phyloP scores from a whole-genome alignment of 2,888 invertebrate species.

The Xestoiulus laeticollis region DNA sequence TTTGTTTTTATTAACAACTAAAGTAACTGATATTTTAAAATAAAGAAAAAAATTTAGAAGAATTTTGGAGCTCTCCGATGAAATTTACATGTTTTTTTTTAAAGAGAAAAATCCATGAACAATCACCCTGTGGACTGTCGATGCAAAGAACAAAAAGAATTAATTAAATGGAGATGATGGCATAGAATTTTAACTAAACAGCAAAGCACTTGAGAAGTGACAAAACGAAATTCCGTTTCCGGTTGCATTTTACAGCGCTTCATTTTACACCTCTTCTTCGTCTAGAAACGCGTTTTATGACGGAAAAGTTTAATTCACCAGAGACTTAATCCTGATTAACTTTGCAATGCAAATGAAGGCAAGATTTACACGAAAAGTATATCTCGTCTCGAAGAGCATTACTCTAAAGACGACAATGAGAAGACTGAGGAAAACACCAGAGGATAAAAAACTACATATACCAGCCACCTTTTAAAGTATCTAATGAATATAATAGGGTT shows the following conservation, averaged over 20 bases:
- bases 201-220: background rate
- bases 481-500: background rate
- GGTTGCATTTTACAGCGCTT: background rate
- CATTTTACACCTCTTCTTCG: slow-evolving; percentile 1
- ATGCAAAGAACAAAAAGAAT: background rate
- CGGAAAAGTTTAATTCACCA: slow-evolving; percentile 26
- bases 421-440: background rate
- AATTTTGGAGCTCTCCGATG: too few relatives aligned
- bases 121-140: background rate
- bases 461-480: background rate
- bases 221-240: slow-evolving; percentile 26
- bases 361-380: slow-evolving; percentile 12
- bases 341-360: slow-evolving; percentile 26
- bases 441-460: background rate
- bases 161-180: background rate
- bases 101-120: too few relatives aligned
- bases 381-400: slow-evolving; percentile 26
- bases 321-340: slow-evolving; percentile 26
- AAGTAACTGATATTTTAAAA: too few relatives aligned
- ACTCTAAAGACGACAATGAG: slow-evolving; percentile 26
- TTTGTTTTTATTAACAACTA: too few relatives aligned
- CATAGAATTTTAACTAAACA: background rate
- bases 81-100: too few relatives aligned
- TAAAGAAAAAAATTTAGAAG: too few relatives aligned
- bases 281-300: background rate